Evolutionary conservation across 2,888 invertebrate genomes (phyloP), one percentile per base, ranked within the genome.

Genomic region (Mimachlamys varia): DNA sequence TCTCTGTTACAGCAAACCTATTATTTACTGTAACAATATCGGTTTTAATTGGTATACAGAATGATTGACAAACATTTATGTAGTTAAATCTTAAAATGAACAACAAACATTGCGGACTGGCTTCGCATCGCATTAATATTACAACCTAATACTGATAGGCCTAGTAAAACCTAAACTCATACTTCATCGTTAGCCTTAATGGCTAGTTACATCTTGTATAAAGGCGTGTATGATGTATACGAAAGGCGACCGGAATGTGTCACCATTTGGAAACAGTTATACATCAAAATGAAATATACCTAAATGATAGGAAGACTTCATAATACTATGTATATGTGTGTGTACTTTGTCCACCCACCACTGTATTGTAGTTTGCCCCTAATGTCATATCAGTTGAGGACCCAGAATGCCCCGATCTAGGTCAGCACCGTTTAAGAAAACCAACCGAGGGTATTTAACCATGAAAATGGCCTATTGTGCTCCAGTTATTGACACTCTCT

Each of bases 371-470:
- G 44, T 44, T 76, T 76, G 76, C 33, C 4, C 33, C 27, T 33
- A 27, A 76, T 76, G 33, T 76, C 62, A n/a, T n/a, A 10, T 27
- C 27, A 3, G 12, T 27, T 76, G 22, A 33, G 44, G 44, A 7
- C 44, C 7, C 44, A 44, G 10, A 22, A 76, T 76, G 33, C 27
- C 76, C 33, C 22, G 27, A 76, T 76, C 76, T 76, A 76, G 76
- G 76, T 33, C 33, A 76, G 27, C 27, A 13, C 27, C 13, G 33
- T 76, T 27, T 7, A 33, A 76, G 76, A 76, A 76, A 76, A 76
- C 76, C 76, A 76, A 33, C 76, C 76, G 27, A 76, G 76, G 76
- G 76, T 76, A 76, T 33, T 76, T 76, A 76, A 76, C 76, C 76
- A 76, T 76, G 33, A 76, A 76, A 27, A 12, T 76, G 76, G 2